Evolutionary conservation across 1,140 invertebrate species (phyloP), one percentile per base, ranked within the genome.

Genomic region (Dicyema japonicum): DNA sequence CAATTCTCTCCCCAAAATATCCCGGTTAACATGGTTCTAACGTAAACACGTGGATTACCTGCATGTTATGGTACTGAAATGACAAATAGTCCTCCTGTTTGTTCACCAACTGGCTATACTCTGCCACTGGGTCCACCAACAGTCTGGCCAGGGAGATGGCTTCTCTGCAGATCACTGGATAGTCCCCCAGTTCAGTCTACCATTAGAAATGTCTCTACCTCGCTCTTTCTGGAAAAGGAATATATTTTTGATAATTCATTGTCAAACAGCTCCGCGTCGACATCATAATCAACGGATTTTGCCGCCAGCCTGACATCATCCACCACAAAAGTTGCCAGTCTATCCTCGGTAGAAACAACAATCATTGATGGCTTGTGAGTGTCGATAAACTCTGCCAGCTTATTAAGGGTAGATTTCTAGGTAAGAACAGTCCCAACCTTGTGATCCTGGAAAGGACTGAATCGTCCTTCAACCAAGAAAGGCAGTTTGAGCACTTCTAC

Each of bases 71-170:
- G 42, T 72, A 85, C 33, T 72, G 64, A 2, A 97, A 57, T 43
- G 75, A 85, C 0, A 92, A 45, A 34, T 94, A 72, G 55, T 94
- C 85, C 30, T 90, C 75, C 40, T 94, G 80, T 0, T 64, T 57
- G 11, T 75, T 80, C 46, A 75, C 90, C 0, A 94, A 53, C 44
- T 90, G 78, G 1, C 74, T 72, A 47, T 76, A 88, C 44, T 94
- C 85, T 13, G 88, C 62, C 0, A 94, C 47, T 0, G 88, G 82
- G 57, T 97, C 88, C 47, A 88, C 76, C 34, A 92, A 56, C 25
- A 72, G 60, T 27, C 88, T 58, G 0, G 69, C 80, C 24, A 92
- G 46, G 2, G 76, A 90, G 25, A 92, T 65, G 1, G 82, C 72
- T 51, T 90, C 69, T 3, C 75, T 58, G 0, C 88, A 42, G 1